Evolutionary conservation across 92 coral and sea anemone genomes (phyloP).

Genomic region (Blastomussa wellsi): DNA sequence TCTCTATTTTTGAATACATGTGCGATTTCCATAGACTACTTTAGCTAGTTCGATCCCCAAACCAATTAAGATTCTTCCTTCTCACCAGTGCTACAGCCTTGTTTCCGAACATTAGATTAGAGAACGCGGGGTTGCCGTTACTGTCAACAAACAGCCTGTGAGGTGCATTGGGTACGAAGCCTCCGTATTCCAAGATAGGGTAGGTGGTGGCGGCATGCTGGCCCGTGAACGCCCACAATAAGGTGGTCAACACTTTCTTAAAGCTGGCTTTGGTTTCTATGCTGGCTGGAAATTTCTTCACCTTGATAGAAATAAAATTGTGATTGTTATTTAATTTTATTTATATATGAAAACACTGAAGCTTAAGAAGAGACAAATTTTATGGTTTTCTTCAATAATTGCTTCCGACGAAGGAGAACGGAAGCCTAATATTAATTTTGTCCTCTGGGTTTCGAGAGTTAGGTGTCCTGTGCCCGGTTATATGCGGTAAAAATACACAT

Average conservation of each 20-base stretch:
- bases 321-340: background rate
- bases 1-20: too few relatives aligned
- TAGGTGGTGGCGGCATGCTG: constrained; percentile 90
- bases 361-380: too few relatives aligned
- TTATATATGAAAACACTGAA: background rate
- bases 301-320: constrained; percentile 40
- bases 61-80: background rate
- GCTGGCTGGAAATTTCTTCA: constrained; percentile 80
- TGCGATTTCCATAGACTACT: too few relatives aligned
- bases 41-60: background rate
- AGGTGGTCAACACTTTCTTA: constrained; percentile 60
- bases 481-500: too few relatives aligned
- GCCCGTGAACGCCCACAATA: constrained; percentile 90
- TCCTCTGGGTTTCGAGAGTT: too few relatives aligned
- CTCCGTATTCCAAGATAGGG: constrained; percentile 90
- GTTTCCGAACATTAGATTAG: constrained; percentile 94
- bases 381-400: too few relatives aligned
- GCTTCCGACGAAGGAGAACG: too few relatives aligned
- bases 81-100: constrained; percentile 95
- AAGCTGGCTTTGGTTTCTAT: constrained; percentile 53
- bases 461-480: too few relatives aligned
- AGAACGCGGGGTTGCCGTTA: constrained; percentile 69
- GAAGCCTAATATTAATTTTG: too few relatives aligned
- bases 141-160: constrained; percentile 86
- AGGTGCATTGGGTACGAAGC: constrained; percentile 97